These are phyloP conservation scores for Oxystoma pomonae DNA, from an alignment of 2,888 invertebrate species.

Conservation along the genomic window DNA sequence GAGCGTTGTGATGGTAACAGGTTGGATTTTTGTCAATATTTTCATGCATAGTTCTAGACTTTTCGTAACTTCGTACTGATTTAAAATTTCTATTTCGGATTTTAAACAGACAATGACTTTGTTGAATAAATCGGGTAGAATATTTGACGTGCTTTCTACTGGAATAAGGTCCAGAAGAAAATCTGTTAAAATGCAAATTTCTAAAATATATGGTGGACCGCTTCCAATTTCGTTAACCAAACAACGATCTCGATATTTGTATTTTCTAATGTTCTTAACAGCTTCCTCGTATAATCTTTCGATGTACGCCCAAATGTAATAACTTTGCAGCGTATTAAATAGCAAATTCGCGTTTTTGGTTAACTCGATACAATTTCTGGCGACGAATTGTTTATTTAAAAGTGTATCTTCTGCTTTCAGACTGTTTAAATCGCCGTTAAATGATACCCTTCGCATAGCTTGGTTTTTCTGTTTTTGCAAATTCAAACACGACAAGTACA, in stretches of 20 bases:
- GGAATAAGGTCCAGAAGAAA: slow-evolving; percentile 73
- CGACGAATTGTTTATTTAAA: slow-evolving; percentile 42
- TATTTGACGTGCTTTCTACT: slow-evolving; percentile 70
- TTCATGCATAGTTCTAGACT: slow-evolving; percentile 67
- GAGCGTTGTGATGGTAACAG: slow-evolving; percentile 50
- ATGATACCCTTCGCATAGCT: slow-evolving; percentile 43
- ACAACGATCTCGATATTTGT: slow-evolving; percentile 38
- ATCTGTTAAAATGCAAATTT: slow-evolving; percentile 69
- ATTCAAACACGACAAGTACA: slow-evolving; percentile 53
- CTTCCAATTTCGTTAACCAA: slow-evolving; percentile 55
- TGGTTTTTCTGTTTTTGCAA: slow-evolving; percentile 42
- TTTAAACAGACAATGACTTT: slow-evolving; percentile 61
- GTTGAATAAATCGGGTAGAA: slow-evolving; percentile 70
- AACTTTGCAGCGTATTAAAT: slow-evolving; percentile 78
- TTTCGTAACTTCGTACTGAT: slow-evolving; percentile 59
- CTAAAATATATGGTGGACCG: slow-evolving; percentile 60
- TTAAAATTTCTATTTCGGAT: slow-evolving; percentile 52
- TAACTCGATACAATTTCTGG: slow-evolving; percentile 60
- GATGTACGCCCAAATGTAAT: slow-evolving; percentile 81
- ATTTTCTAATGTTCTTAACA: slow-evolving; percentile 35
- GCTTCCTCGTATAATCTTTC: slow-evolving; percentile 58
- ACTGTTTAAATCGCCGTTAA: slow-evolving; percentile 45
- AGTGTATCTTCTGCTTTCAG: slow-evolving; percentile 38
- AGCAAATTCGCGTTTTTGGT: slow-evolving; percentile 80
- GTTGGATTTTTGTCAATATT: slow-evolving; percentile 71